Conservation (phyloP, 2,113 vertebrate species). For the Lanius collurio region DNA sequence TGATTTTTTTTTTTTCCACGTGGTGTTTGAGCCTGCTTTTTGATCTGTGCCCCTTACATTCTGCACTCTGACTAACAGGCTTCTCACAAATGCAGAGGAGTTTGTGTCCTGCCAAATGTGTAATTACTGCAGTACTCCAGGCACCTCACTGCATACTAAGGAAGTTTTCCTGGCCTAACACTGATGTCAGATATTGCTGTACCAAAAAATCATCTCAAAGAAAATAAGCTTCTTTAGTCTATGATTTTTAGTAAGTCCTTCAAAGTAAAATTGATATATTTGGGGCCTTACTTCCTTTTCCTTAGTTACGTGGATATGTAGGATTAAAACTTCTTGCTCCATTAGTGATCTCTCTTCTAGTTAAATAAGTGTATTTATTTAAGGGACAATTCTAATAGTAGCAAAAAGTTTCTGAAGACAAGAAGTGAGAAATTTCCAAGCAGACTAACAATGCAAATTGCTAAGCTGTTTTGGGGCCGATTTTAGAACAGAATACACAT, state of each 20-base stretch:
- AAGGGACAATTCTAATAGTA: background rate
- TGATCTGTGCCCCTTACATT: background rate
- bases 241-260: slow-evolving; percentile 47
- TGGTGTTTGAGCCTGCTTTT: background rate
- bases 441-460: background rate
- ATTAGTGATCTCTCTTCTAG: background rate
- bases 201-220: slow-evolving; percentile 6
- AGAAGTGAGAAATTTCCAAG: background rate
- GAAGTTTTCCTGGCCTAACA: background rate
- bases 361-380: background rate
- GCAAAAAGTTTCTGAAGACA: background rate
- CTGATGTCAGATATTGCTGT: slow-evolving; percentile 4
- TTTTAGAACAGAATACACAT: background rate
- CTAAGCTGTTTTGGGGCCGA: background rate
- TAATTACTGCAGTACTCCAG: background rate
- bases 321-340: slow-evolving; percentile 25
- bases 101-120: background rate
- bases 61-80: background rate
- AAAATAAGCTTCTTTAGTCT: slow-evolving; percentile 60
- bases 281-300: slow-evolving; percentile 17
- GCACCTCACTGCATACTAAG: slow-evolving; percentile 1
- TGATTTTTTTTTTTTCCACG: background rate
- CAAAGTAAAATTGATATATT: slow-evolving; percentile 67
- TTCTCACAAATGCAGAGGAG: background rate
- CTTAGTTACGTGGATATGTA: background rate